Percentiles rank a stretch among this genome's conserved stretches.
phyloP scores from a whole-genome alignment of 1,140 invertebrate genomes.

The Drosophila repleta region DNA sequence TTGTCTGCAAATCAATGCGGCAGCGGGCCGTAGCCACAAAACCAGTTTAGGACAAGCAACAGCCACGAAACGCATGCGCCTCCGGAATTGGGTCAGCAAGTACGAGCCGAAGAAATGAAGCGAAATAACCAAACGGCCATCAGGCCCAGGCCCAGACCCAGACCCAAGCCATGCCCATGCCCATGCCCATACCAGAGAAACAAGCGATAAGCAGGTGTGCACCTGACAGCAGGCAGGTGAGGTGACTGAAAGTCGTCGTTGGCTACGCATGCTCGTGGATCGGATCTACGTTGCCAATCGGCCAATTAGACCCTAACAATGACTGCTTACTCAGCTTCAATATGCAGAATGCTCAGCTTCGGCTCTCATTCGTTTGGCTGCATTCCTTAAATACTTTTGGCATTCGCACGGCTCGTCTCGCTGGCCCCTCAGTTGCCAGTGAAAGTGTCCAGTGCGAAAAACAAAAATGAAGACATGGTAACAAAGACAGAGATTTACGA shows the following conservation, averaged over 20 bases:
- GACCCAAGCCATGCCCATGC: too few species aligned
- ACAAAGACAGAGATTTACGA: conserved; percentile 68
- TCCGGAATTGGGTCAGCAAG: conserved; percentile 80
- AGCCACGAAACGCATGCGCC: conserved; percentile 72
- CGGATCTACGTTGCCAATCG: not conserved
- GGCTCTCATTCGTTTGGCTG: not conserved
- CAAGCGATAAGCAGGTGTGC: conserved; percentile 20
- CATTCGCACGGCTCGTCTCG: conserved; percentile 16
- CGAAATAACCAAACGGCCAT: conserved; percentile 47
- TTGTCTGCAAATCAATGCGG: conserved; percentile 62
- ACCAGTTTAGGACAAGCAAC: conserved; percentile 55
- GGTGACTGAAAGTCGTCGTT: conserved; percentile 67
- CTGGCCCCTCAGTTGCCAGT: conserved; percentile 46
- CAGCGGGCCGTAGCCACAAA: conserved; percentile 41
- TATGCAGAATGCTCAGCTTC: not conserved
- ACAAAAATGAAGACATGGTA: conserved; percentile 56
- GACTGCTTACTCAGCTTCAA: not conserved
- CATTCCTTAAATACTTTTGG: conserved; percentile 31
- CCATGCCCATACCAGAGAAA: conserved; percentile 29
- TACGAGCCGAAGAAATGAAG: conserved; percentile 60
- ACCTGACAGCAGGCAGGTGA: conserved; percentile 55
- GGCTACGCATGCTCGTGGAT: conserved; percentile 23
- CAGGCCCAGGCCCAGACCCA: conserved; percentile 56
- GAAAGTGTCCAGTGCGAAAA: conserved; percentile 53
- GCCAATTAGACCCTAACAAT: not conserved